Evolutionary conservation across 2,888 invertebrate species (phyloP).

Genomic region (Auanema sp.): DNA sequence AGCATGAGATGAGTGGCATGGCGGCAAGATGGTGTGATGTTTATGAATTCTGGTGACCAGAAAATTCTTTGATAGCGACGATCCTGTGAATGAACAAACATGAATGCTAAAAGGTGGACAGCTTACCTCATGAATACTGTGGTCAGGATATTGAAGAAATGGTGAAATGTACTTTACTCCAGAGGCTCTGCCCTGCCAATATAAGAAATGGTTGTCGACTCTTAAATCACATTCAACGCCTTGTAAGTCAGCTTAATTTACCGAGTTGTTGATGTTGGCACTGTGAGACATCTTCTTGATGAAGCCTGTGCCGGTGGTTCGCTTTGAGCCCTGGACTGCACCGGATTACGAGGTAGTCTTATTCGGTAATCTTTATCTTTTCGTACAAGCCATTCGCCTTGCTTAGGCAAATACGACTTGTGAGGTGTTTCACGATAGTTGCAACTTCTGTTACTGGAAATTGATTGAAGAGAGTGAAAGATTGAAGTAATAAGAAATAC

Average conservation of each 20-base stretch:
- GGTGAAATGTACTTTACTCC: constrained; percentile 57
- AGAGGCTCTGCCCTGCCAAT: constrained; percentile 54
- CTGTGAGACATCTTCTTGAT: constrained; percentile 26
- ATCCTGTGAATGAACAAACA: constrained; percentile 21
- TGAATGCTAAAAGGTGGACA: background rate
- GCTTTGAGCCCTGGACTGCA: constrained; percentile 25
- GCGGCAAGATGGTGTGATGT: constrained; percentile 50
- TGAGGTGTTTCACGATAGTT: constrained; percentile 48
- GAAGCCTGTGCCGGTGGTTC: constrained; percentile 42
- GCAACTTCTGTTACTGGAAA: constrained; percentile 45
- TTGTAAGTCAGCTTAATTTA: background rate
- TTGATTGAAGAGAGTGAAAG: constrained; percentile 1
- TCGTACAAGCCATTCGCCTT: constrained; percentile 52
- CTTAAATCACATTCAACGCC: constrained; percentile 20
- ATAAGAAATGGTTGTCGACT: constrained; percentile 52
- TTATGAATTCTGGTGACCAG: constrained; percentile 51
- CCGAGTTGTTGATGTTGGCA: constrained; percentile 40
- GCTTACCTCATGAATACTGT: constrained; percentile 15
- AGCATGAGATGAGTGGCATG: constrained; percentile 56
- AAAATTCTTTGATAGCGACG: constrained; percentile 49
- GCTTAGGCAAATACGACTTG: constrained; percentile 53
- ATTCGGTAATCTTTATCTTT: constrained; percentile 35
- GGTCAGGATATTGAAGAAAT: constrained; percentile 30
- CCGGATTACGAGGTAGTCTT: constrained; percentile 21
- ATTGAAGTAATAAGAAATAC: constrained; percentile 12